Evolutionary conservation across 2,113 vertebrate genomes (phyloP).

Genomic region (Amia ocellicauda): DNA sequence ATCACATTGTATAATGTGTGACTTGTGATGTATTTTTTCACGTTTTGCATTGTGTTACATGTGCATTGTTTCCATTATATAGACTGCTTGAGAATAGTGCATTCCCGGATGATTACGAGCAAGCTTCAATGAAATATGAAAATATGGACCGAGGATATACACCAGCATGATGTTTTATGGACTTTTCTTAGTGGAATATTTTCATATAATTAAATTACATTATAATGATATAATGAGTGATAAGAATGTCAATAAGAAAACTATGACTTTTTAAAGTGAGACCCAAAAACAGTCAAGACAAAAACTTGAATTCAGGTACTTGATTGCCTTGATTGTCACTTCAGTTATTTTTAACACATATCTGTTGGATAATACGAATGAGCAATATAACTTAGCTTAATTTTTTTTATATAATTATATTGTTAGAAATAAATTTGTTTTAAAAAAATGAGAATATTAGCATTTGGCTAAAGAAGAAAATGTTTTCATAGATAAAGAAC

Average conservation of each 20-base stretch:
- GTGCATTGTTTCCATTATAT: slow-evolving; percentile 85
- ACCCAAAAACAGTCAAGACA: slow-evolving; percentile 33
- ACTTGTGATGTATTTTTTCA: slow-evolving; percentile 49
- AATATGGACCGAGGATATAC: slow-evolving; percentile 73
- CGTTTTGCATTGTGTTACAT: slow-evolving; percentile 72
- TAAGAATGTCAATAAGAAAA: slow-evolving; percentile 62
- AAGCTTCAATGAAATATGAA: slow-evolving; percentile 76
- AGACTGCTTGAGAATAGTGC: slow-evolving; percentile 90
- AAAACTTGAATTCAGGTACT: slow-evolving; percentile 41
- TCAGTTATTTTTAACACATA: slow-evolving; percentile 33
- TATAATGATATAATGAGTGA: slow-evolving; percentile 49
- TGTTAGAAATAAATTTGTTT: slow-evolving; percentile 10
- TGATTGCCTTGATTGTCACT: slow-evolving; percentile 29
- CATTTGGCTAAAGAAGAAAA: slow-evolving; percentile 37
- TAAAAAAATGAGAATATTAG: slow-evolving; percentile 8
- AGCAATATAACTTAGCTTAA: slow-evolving; percentile 30
- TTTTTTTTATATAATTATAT: slow-evolving; percentile 29
- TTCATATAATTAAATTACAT: slow-evolving; percentile 46
- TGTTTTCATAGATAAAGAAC: slow-evolving; percentile 61
- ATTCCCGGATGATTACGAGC: slow-evolving; percentile 82
- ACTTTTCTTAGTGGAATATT: slow-evolving; percentile 55
- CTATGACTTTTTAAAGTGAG: slow-evolving; percentile 27
- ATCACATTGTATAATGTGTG: slow-evolving; percentile 54
- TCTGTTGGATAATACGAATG: slow-evolving; percentile 31
- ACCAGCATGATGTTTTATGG: slow-evolving; percentile 81